A percentile compares a stretch with the other conserved stretches of the same genome.
Conservation (phyloP, 2,797 vertebrate genomes). For the Sebastes hubbsi region DNA sequence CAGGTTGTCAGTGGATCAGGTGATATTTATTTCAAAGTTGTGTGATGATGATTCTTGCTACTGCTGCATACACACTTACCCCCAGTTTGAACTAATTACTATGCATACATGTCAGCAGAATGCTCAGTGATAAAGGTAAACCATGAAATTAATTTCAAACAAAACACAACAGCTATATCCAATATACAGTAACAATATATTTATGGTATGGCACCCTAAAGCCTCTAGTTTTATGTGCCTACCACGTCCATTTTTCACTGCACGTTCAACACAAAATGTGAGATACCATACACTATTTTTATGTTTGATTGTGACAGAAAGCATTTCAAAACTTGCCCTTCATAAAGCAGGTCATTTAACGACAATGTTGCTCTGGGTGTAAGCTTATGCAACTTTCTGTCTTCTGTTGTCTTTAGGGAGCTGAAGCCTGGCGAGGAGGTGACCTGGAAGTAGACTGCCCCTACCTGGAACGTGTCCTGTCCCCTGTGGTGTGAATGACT, state of each 20-base stretch:
- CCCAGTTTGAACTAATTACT: not conserved
- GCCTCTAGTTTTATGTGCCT: not conserved
- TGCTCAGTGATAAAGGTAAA: not conserved
- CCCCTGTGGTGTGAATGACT: slow-evolving; percentile 42
- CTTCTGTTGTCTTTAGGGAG: slow-evolving; percentile 80
- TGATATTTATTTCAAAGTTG: not conserved
- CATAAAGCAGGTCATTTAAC: not conserved
- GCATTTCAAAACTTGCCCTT: not conserved
- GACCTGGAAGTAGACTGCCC: slow-evolving; percentile 88
- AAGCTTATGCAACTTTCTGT: not conserved
- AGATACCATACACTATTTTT: not conserved
- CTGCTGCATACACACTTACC: not conserved
- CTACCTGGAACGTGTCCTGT: slow-evolving; percentile 33
- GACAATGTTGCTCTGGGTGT: not conserved
- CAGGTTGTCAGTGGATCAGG: not conserved
- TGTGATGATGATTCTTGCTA: not conserved
- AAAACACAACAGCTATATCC: not conserved
- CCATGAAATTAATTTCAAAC: not conserved
- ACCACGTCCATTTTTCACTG: not conserved
- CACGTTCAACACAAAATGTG: not conserved
- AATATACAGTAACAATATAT: not conserved
- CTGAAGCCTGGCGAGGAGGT: slow-evolving; percentile 90
- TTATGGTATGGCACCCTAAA: too few species aligned
- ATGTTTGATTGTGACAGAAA: not conserved
- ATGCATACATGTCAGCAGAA: not conserved